Evolutionary conservation across 2,888 invertebrate genomes (phyloP).

Genomic region (Aspidiotus destructor): DNA sequence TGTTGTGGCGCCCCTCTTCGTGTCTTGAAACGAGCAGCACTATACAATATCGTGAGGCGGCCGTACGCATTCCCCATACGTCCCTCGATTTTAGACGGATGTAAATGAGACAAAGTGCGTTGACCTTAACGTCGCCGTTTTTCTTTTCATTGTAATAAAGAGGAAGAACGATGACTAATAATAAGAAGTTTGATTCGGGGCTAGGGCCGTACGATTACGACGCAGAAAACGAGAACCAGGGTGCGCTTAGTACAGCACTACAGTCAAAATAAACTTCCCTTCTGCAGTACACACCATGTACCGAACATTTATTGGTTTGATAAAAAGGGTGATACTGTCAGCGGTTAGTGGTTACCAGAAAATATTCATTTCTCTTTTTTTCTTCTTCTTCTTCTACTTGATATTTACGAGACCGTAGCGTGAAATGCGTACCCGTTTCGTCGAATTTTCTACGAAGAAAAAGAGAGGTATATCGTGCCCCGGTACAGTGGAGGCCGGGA

Average conservation of each 20-base stretch:
- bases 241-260: not conserved
- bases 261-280: slow-evolving; percentile 2
- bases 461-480: too few species aligned
- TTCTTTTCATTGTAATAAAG: slow-evolving; percentile 2
- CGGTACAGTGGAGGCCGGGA: too few species aligned
- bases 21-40: not conserved
- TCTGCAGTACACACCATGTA: not conserved
- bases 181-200: slow-evolving; percentile 3
- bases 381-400: too few species aligned
- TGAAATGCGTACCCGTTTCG: too few species aligned
- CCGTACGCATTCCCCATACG: not conserved
- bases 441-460: too few species aligned
- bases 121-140: not conserved
- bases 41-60: not conserved
- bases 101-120: slow-evolving; percentile 4
- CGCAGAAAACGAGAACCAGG: not conserved
- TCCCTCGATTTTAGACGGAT: slow-evolving; percentile 1
- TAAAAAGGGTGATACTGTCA: slow-evolving; percentile 4
- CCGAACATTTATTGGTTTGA: not conserved
- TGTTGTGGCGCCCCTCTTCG: not conserved
- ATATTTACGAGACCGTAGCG: too few species aligned
- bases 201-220: slow-evolving; percentile 1
- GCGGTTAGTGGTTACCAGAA: slow-evolving; percentile 4
- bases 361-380: not conserved
- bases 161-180: slow-evolving; percentile 2